These are phyloP conservation scores for Amphiprion ocellaris DNA, from an alignment of 2,113 vertebrate species.

Conservation along the genomic window DNA sequence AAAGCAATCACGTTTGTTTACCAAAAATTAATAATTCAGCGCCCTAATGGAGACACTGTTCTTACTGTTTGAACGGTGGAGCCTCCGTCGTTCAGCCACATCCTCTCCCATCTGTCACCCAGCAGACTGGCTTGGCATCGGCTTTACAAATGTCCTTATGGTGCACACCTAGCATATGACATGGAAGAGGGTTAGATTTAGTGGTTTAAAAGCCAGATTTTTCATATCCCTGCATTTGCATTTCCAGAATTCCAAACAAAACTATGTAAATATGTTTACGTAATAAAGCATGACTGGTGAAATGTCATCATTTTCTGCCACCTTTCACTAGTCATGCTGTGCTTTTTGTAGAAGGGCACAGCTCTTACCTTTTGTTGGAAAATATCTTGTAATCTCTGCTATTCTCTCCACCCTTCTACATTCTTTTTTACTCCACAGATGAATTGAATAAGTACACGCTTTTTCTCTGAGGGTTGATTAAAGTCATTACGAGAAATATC, in stretches of 20 bases:
- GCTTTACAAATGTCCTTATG: constrained; percentile 25
- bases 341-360: background rate
- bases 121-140: constrained; percentile 37
- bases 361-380: constrained; percentile 1
- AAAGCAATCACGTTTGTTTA: constrained; percentile 63
- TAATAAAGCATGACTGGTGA: too few species aligned
- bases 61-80: constrained; percentile 40
- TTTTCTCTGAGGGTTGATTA: constrained; percentile 20
- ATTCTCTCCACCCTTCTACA: background rate
- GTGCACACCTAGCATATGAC: constrained; percentile 38
- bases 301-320: background rate
- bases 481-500: constrained; percentile 21
- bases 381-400: constrained; percentile 1
- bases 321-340: background rate
- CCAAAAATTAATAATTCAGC: constrained; percentile 64
- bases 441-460: constrained; percentile 11
- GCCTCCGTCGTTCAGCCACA: constrained; percentile 39
- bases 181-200: constrained; percentile 1
- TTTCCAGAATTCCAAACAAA: too few species aligned
- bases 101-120: constrained; percentile 63
- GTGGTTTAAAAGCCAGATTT: background rate
- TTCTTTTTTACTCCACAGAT: constrained; percentile 12
- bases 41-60: constrained; percentile 35
- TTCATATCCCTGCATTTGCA: too few species aligned
- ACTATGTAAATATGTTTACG: too few species aligned